Base-by-base conservation (phyloP, 2,113 vertebrate species). In the Datnioides undecimradiatus region DNA sequence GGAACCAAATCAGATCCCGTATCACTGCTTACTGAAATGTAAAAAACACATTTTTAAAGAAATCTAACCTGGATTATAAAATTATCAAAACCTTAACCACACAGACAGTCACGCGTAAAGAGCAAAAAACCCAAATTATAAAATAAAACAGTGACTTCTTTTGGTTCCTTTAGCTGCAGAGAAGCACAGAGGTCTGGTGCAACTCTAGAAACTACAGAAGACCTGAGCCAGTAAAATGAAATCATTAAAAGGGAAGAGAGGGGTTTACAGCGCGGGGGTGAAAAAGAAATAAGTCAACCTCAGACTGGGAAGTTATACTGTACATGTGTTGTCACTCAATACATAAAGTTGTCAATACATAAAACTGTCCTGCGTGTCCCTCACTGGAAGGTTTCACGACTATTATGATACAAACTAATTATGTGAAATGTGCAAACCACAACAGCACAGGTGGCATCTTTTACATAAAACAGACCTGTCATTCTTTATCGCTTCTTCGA, bases 171-270 rank as follows among this genome's bases (percentile, higher is more conserved):
- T 38, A 11, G 59, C 29, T 21, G 3, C n/a, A 36, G 19, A 60
- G 65, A 66, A 58, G 17, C 25, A 40, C 59, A 21, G 25, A 58
- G 17, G 7, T 41, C 27, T 74, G 70, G 41, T 60, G 62, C 54
- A 80, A 80, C 54, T 67, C 34, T 0, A 59, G 77, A 46, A 74
- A 70, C 12, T 16, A 10, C n/a, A 8, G 12, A 77, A 33, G 27
- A 55, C 49, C 67, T 9, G 27, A 46, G 3, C 45, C 0, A 29
- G 6, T 29, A 23, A 59, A 41, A 58, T 29, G 4, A 54, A 23
- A 40, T 9, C 6, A 36, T 13, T 3, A 29, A 29, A 74, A 65
- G 21, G 40, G 45, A 73, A 55, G 40, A 48, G 3, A 17, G 8
- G 3, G 10, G 43, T 21, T 62, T 43, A 34, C 29, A 29, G 16